phyloP scores from a whole-genome alignment of 2,797 vertebrate species.

The Acridotheres tristis region DNA sequence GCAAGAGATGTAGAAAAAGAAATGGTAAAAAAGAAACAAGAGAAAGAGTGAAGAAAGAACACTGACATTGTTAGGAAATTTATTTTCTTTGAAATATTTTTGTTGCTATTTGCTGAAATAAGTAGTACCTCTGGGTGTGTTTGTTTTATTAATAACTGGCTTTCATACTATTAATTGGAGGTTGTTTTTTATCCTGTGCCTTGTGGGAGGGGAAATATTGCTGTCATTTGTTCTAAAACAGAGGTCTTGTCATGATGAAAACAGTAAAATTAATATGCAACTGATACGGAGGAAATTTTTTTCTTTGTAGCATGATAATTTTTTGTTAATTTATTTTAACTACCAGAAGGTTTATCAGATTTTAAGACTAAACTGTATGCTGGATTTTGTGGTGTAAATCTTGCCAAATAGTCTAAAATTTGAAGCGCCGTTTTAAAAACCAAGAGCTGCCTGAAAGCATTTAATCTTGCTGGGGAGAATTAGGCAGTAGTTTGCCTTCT shows the following conservation, averaged over 20 bases:
- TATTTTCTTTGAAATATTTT: background rate
- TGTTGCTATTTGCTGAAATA: background rate
- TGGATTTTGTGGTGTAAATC: background rate
- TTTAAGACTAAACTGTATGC: background rate
- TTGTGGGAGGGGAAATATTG: background rate
- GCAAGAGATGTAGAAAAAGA: background rate
- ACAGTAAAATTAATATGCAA: background rate
- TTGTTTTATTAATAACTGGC: conserved; percentile 3
- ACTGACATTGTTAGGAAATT: background rate
- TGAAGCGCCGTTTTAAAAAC: background rate
- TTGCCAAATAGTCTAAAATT: background rate
- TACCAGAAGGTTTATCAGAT: background rate
- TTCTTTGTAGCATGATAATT: background rate
- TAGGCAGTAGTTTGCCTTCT: background rate
- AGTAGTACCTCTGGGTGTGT: background rate
- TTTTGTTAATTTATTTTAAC: background rate
- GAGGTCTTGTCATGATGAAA: background rate
- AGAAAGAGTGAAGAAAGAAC: background rate
- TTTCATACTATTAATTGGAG: background rate
- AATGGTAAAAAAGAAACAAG: background rate
- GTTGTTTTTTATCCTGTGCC: background rate
- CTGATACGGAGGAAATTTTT: background rate
- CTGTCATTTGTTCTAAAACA: background rate
- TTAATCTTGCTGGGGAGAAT: background rate
- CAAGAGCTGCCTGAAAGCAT: background rate